phyloP scores from a whole-genome alignment of 2,113 vertebrate genomes.

The Gallinago jamesoni region DNA sequence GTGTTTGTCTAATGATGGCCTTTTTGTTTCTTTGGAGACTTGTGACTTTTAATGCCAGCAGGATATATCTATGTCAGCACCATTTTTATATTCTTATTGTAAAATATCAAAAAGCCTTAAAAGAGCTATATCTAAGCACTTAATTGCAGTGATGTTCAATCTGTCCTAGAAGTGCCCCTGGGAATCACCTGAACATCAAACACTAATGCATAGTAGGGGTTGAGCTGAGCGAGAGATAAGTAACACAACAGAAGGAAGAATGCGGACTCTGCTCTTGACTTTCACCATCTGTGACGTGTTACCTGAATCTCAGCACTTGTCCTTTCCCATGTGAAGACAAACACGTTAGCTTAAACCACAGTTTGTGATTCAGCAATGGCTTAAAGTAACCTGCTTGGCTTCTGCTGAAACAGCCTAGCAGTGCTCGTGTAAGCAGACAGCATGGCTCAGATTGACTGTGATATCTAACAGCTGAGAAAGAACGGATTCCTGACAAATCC shows the following conservation, averaged over 20 bases:
- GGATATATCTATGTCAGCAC: not conserved
- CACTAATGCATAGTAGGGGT: not conserved
- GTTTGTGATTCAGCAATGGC: not conserved
- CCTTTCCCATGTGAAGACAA: not conserved
- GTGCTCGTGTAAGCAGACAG: not conserved
- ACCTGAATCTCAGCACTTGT: not conserved
- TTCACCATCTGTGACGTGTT: not conserved
- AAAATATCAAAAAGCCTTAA: not conserved
- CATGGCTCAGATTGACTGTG: not conserved
- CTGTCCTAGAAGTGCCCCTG: not conserved
- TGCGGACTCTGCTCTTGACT: not conserved
- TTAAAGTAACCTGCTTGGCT: not conserved
- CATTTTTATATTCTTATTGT: not conserved
- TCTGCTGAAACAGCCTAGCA: not conserved
- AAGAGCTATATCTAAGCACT: not conserved
- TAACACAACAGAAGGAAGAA: not conserved
- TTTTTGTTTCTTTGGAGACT: not conserved
- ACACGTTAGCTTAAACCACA: not conserved
- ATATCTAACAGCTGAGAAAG: not conserved
- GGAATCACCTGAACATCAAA: constrained; percentile 13
- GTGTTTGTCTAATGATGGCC: not conserved
- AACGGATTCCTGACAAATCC: not conserved
- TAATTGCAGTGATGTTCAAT: not conserved
- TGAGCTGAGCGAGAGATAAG: not conserved
- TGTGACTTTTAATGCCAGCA: not conserved